These are phyloP conservation scores for Periophthalmus modestus DNA, from an alignment of 2,113 vertebrate genomes.

Conservation along the genomic window DNA sequence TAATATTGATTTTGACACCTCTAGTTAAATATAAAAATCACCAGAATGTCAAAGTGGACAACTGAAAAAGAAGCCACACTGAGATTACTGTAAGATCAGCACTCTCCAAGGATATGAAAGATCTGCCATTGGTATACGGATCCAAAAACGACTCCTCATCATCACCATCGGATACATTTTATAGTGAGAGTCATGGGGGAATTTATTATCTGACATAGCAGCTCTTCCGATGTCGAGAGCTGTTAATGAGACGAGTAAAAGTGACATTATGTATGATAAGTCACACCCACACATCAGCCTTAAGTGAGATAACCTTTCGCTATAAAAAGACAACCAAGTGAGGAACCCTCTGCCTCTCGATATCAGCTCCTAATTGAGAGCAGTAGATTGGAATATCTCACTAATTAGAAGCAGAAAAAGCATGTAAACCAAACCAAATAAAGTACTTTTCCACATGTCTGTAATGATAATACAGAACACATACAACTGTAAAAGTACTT, in stretches of 20 bases:
- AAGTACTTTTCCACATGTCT: background rate
- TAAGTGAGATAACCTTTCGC: background rate
- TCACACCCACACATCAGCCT: background rate
- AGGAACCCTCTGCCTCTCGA: background rate
- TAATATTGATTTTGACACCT: too few relatives aligned
- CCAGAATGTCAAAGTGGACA: background rate
- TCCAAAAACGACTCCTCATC: background rate
- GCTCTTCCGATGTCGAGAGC: background rate
- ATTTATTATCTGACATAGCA: background rate
- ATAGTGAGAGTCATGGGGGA: background rate
- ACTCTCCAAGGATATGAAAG: background rate
- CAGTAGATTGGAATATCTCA: background rate
- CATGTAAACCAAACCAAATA: constrained; percentile 16
- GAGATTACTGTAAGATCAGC: background rate
- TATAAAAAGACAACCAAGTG: background rate
- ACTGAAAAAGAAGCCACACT: background rate
- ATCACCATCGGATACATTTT: background rate
- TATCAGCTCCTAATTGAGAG: constrained; percentile 16
- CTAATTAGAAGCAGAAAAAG: constrained; percentile 5
- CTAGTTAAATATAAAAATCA: background rate
- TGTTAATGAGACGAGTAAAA: background rate
- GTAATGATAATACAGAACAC: background rate
- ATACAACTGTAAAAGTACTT: background rate
- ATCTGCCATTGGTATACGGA: background rate
- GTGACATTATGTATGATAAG: background rate